These are phyloP conservation scores for Rhabdophis nuchalis DNA, from an alignment of 2,797 vertebrate genomes.

Conservation along the genomic window DNA sequence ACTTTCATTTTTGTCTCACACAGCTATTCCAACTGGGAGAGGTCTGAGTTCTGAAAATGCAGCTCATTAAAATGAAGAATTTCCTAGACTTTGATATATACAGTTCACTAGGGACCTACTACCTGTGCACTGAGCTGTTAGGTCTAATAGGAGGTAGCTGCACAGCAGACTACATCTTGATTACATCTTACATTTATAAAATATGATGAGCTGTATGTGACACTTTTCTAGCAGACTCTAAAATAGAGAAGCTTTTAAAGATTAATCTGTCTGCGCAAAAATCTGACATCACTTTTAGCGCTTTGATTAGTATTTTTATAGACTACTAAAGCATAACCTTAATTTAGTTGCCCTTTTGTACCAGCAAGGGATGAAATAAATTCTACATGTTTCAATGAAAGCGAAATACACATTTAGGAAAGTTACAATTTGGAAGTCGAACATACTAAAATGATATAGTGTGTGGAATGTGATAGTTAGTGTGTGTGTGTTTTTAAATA, in stretches of 20 bases:
- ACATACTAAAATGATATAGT: not conserved
- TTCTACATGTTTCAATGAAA: not conserved
- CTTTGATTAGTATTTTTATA: not conserved
- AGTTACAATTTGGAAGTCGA: not conserved
- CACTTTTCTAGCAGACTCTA: slow-evolving; percentile 31
- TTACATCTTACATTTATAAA: slow-evolving; percentile 47
- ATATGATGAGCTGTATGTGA: slow-evolving; percentile 28
- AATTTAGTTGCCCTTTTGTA: slow-evolving; percentile 8
- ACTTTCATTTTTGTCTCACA: slow-evolving; percentile 59
- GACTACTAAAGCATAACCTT: slow-evolving; percentile 21
- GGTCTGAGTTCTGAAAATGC: slow-evolving; percentile 46
- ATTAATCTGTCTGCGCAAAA: slow-evolving; percentile 33
- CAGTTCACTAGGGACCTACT: slow-evolving; percentile 48
- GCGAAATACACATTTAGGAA: not conserved
- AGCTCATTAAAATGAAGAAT: slow-evolving; percentile 57
- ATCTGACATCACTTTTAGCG: slow-evolving; percentile 21
- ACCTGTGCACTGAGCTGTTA: slow-evolving; percentile 47
- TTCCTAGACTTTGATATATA: slow-evolving; percentile 50
- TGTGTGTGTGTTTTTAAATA: not conserved
- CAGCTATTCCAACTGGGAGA: slow-evolving; percentile 41
- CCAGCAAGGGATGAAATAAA: not conserved
- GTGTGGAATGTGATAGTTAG: not conserved
- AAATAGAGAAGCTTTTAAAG: slow-evolving; percentile 18
- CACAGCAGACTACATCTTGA: slow-evolving; percentile 42
- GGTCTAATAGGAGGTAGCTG: slow-evolving; percentile 39